A percentile compares a stretch with the other conserved stretches of the same genome.
Conservation (phyloP, 2,113 vertebrate genomes). For the Symphodus melops region DNA sequence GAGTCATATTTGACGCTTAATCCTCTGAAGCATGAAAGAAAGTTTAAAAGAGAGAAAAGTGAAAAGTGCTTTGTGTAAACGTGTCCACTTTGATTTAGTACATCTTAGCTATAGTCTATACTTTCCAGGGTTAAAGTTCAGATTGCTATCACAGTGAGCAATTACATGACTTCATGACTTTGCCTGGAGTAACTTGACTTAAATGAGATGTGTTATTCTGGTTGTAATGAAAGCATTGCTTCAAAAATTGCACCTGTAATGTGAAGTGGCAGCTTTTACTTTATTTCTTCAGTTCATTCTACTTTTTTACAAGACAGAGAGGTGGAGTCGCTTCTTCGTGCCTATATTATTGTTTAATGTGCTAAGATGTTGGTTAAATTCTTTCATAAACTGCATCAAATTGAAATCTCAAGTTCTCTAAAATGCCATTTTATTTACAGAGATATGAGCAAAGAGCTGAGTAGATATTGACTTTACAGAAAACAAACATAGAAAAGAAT, state of each 20-base stretch:
- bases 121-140: background rate
- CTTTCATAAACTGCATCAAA: background rate
- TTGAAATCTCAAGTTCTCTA: background rate
- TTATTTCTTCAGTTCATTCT: no score
- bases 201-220: background rate
- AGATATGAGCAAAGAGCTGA: background rate
- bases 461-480: constrained; percentile 13
- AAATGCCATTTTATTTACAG: background rate
- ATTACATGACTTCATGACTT: background rate
- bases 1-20: background rate
- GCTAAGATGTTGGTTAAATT: background rate
- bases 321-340: background rate
- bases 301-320: background rate
- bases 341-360: background rate
- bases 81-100: background rate
- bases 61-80: background rate
- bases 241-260: constrained; percentile 33
- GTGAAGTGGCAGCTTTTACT: background rate
- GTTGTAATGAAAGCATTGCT: constrained; percentile 5
- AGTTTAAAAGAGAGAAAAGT: background rate
- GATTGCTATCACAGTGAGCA: background rate
- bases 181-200: background rate
- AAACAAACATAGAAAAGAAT: constrained; percentile 34
- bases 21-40: background rate
- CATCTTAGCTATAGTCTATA: background rate